Conservation (phyloP, 1,140 invertebrate species). For the Anoplolepis gracilipes region DNA sequence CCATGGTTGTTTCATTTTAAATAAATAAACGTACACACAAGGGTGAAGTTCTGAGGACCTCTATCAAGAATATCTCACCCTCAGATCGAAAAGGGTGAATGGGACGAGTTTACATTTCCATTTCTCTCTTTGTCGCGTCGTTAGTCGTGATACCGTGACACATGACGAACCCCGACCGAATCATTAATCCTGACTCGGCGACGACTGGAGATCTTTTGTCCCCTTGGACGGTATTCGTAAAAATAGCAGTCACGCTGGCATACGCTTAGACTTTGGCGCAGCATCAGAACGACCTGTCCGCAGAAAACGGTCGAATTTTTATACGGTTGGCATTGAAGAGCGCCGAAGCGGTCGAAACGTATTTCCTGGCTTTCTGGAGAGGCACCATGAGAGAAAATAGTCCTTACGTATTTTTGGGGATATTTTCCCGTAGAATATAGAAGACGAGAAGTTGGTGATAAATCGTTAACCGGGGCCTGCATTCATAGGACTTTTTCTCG, state of each 20-base stretch:
- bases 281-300: conserved; percentile 8
- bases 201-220: conserved; percentile 66
- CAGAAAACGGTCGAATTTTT: conserved; percentile 62
- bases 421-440: conserved; percentile 55
- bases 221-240: background rate
- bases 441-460: conserved; percentile 60
- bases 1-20: conserved; percentile 56
- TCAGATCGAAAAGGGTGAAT: conserved; percentile 15
- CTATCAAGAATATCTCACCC: background rate
- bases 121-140: conserved; percentile 65
- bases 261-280: background rate
- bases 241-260: conserved; percentile 36
- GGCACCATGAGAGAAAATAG: conserved; percentile 52
- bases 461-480: conserved; percentile 67
- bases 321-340: conserved; percentile 28
- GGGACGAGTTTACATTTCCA: conserved; percentile 54
- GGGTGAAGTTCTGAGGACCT: background rate
- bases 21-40: conserved; percentile 44
- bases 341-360: background rate
- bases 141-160: conserved; percentile 72
- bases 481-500: conserved; percentile 67
- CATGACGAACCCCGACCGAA: conserved; percentile 68
- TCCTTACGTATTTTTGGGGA: conserved; percentile 30
- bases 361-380: conserved; percentile 10
- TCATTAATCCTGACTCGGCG: conserved; percentile 71